phyloP scores from a whole-genome alignment of 2,113 vertebrate genomes.

The Mus spicilegus region DNA sequence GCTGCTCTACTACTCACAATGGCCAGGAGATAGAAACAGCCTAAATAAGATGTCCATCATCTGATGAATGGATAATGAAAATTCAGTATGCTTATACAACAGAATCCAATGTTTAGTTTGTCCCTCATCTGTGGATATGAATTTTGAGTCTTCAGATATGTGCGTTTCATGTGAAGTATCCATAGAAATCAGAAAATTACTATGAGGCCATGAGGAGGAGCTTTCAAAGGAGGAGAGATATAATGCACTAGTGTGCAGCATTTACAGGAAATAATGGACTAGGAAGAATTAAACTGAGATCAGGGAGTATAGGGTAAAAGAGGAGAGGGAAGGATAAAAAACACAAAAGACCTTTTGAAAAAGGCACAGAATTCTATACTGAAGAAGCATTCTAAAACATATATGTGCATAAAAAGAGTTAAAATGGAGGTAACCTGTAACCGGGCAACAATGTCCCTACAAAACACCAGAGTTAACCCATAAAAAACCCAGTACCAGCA shows the following conservation, averaged over 20 bases:
- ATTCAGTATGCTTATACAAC: background rate
- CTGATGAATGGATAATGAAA: background rate
- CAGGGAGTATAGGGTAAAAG: background rate
- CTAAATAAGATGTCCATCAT: background rate
- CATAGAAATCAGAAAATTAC: background rate
- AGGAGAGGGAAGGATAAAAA: background rate
- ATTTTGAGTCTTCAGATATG: background rate
- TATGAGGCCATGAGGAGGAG: no score
- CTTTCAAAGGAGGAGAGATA: background rate
- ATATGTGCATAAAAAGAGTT: background rate
- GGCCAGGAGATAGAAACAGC: background rate
- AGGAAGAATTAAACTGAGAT: background rate
- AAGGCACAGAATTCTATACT: background rate
- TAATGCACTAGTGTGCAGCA: background rate
- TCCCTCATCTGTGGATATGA: background rate
- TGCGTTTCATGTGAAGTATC: background rate
- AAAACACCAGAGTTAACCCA: background rate
- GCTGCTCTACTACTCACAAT: background rate
- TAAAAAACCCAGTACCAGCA: background rate
- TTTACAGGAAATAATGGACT: background rate
- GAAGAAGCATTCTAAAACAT: background rate
- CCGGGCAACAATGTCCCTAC: background rate
- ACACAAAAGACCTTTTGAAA: background rate
- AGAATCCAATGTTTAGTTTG: background rate
- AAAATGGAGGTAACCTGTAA: background rate